Evolutionary conservation across 2,113 vertebrate species (phyloP), one percentile per base, ranked within the genome.

Genomic region (Hemibagrus wyckioides): DNA sequence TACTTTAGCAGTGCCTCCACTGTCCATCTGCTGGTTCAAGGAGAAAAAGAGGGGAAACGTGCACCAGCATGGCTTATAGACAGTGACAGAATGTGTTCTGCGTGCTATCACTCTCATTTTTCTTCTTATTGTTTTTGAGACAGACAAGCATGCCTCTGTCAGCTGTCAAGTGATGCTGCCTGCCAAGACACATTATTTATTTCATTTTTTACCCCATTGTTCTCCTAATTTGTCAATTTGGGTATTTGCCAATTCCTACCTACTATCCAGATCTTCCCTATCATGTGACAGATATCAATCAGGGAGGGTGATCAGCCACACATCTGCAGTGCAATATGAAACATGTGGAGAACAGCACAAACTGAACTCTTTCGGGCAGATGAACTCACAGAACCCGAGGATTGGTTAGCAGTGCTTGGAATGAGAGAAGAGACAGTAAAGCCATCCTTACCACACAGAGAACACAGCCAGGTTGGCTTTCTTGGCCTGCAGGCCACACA

Each of bases 11-110:
- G 28, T 25, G 33, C 83, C 83, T 87, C 89, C 92, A 90, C 85
- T 92, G 86, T 87, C 94, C 94, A 94, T 95, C 94, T 95, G 94
- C 92, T 91, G 89, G 90, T 52, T 33, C 4, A 63, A 48, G 61
- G 82, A 69, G 56, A 54, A 88, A 87, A 86, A 85, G 83, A 89
- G 75, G 86, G 86, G 57, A 56, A 57, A 36, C 30, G 83, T 41
- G 50, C 36, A 63, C n/a, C 10, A 85, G 63, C 39, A 19, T 28
- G 76, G 54, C 76, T 61, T 67, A 85, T 25, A 41, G 41, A 36
- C 54, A n/a, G 81, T 85, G 75, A 82, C 50, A 86, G 86, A 85
- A 73, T 87, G 79, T 82, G 65, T 86, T 87, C 65, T 67, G 54
- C 52, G 9, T 48, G n/a, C 82, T 73, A 73, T 19, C 54, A 67